Evolutionary conservation across 2,797 vertebrate genomes (phyloP), one percentile per base, ranked within the genome.

Genomic region (Anguilla anguilla): DNA sequence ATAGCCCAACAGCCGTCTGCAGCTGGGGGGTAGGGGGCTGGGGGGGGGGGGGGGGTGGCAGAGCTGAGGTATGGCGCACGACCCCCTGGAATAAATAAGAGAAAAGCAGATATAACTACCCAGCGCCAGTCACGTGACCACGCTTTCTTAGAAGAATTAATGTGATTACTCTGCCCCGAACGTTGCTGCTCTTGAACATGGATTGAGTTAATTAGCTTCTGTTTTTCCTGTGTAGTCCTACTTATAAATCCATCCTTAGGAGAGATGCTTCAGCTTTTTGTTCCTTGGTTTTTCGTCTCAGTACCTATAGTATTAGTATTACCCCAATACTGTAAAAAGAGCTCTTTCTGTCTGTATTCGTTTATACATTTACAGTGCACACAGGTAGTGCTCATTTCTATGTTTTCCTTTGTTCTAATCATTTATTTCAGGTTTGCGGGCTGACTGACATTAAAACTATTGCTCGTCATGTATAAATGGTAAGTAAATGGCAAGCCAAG

Each of bases 1-100:
- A 96, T 97, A 97, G 96, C 92, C 90, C 92, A 94, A 93, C 94
- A 95, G 95, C 96, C 94, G 95, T 95, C 95, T 93, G 94, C 94
- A 93, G 95, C 95, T 94, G 91, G 91, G 94, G 39, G 77, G 51
- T 17, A 39, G 13, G 6, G 43, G 94, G 95, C 96, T 94, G 95
- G 59, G 19, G 59, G 59, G 11, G 59, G 51, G 91, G 91, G 94
- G 28, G 72, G 51, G n/a, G 72, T 6, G 31, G 31, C 69, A 92
- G 93, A 94, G 95, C 94, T 96, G 95, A 96, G 93, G 91, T 93
- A 92, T 90, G 89, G 92, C 93, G 92, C 93, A 94, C 94, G 94
- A 95, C 94, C 93, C 93, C 64, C 64, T 22, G 61, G 19, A 84
- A 86, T 64, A 86, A 53, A 28, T 51, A 82, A 49, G 19, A n/a